Evolutionary conservation across 2,113 vertebrate species (phyloP), one percentile per base, ranked within the genome.

Genomic region (Cyphomyrus plagiostoma): DNA sequence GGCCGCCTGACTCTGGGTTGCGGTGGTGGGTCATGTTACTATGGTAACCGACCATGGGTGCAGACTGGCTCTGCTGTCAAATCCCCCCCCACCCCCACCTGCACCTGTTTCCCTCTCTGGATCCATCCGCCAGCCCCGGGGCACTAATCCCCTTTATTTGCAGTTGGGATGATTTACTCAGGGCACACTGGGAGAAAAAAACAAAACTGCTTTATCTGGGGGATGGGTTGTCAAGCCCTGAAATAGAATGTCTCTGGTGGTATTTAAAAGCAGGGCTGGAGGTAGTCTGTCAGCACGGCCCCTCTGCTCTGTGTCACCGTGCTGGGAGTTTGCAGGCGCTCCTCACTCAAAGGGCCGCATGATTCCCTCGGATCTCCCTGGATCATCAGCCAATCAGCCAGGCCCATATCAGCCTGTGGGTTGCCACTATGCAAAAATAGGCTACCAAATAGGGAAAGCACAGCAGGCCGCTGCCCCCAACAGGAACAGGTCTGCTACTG

Each of bases 11-110:
- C 84, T 30, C 84, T 66, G 62, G 26, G 48, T 13, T 49, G n/a
- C 15, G 15, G 49, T 86, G 21, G 11, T 46, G 26, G 48, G 23
- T 53, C 42, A 19, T 52, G 88, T 89, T 89, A 42, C 88, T 89
- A 84, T 89, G 56, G 77, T 84, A 83, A 89, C 88, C 88, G 9
- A 42, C 23, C 26, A 48, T 49, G 66, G 88, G 48, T 35, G 35
- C 49, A 89, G 70, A 89, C 23, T 35, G 49, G 88, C 49, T 56
- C 42, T 88, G 50, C 50, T 66, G 50, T 56, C 30, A 35, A 35
- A 30, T 30, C 26, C 7, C 30, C 15, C n/a, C 9, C 30, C 10
- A n/a, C 53, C 48, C 13, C 6, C 50, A 19, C n/a, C 46, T 6
- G 30, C 13, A 77, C 30, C 70, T 77, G 13, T 15, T 30, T 35